Base-by-base conservation (phyloP, 2,888 invertebrate genomes). In the Scotopteryx bipunctaria region DNA sequence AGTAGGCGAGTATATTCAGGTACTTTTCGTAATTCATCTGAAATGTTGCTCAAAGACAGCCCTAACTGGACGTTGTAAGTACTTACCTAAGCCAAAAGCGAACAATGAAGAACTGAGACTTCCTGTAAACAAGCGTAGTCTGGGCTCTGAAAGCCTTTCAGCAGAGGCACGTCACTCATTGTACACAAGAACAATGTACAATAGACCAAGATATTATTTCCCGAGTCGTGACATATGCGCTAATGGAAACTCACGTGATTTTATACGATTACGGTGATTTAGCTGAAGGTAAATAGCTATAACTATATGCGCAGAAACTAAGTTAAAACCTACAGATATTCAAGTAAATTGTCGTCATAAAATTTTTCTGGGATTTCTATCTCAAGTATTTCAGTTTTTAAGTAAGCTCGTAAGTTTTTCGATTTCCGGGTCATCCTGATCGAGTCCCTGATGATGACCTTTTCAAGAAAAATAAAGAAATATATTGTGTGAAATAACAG, bases 151-250 rank as follows among this genome's bases (percentile, higher is more conserved):
- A 59, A 59, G 55, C 53, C 59, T 61, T 64, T 61, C 58, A 64
- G 47, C 29, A 29, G 46, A 52, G 33, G 23, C 23, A 58, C 57
- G 55, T 57, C 55, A 60, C 48, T 38, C 46, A 47, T 50, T 51
- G 53, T 54, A 19, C 17, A 49, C 44, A 51, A 52, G 47, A 57
- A 55, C 55, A 36, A 16, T 21, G 33, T 38, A 33, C 48, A 35
- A 35, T 21, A 14, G 45, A 57, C 16, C 27, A 38, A 37, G 46
- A 59, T 60, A 57, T 59, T 57, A 43, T 55, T 52, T 32, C 3
- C 23, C 23, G 11, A 58, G 48, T 67, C 66, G 66, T 71, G 70
- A 66, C 60, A 48, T 51, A 27, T 42, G 35, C 11, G 14, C 27
- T 15, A 29, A 36, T 36, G 41, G 16, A 32, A 32, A 41, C 19